Evolutionary conservation across 2,113 vertebrate genomes (phyloP).

Genomic region (Choloepus hoffmanni): DNA sequence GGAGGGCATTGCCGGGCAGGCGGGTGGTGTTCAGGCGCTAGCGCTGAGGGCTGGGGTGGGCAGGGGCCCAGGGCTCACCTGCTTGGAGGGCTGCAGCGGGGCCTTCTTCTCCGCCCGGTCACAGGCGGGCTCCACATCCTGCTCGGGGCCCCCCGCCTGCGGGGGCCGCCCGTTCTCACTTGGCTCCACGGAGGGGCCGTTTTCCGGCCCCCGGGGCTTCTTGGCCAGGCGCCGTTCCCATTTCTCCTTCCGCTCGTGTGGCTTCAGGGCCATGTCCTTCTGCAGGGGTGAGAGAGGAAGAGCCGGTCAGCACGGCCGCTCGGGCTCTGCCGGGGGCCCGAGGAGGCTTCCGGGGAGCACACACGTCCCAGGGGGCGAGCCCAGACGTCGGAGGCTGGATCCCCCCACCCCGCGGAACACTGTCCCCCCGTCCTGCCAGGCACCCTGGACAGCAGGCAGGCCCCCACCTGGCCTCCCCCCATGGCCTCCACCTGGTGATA

Average conservation of each 20-base stretch:
- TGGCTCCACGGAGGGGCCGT: constrained; percentile 90
- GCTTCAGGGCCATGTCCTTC: constrained; percentile 93
- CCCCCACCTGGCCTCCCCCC: too few relatives aligned
- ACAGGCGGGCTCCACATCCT: constrained; percentile 92
- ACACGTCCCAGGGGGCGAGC: too few relatives aligned
- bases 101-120: constrained; percentile 94
- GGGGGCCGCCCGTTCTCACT: constrained; percentile 93
- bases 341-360: too few relatives aligned
- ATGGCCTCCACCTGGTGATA: too few relatives aligned
- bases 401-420: too few relatives aligned
- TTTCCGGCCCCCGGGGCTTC: constrained; percentile 92
- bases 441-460: too few relatives aligned
- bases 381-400: too few relatives aligned
- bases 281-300: constrained; percentile 79
- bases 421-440: too few relatives aligned
- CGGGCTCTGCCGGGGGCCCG: too few relatives aligned
- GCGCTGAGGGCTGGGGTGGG: background rate
- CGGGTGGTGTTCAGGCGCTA: constrained; percentile 46
- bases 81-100: constrained; percentile 94
- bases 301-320: background rate
- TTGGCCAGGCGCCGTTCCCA: constrained; percentile 90
- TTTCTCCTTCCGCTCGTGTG: constrained; percentile 93
- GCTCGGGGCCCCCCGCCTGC: constrained; percentile 89
- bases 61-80: constrained; percentile 87
- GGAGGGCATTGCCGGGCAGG: background rate